These are phyloP conservation scores for Nettapus auritus DNA, from an alignment of 2,113 vertebrate species.

Conservation along the genomic window DNA sequence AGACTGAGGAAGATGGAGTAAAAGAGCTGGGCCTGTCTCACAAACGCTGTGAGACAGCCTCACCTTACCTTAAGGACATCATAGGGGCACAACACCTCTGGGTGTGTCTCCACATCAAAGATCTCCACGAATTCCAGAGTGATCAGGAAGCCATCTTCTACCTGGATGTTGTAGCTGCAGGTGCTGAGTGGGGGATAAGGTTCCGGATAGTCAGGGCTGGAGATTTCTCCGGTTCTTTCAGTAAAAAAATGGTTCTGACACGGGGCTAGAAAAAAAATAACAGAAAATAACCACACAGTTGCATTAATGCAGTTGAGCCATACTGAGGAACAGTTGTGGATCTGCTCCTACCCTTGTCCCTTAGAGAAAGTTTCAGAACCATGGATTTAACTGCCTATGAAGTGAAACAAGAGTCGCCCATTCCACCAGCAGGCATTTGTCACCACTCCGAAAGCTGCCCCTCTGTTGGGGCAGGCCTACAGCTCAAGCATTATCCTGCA, in stretches of 20 bases:
- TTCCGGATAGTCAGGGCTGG: constrained; percentile 78
- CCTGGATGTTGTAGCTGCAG: constrained; percentile 77
- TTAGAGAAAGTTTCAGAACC: background rate
- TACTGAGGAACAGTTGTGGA: background rate
- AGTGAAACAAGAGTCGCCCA: background rate
- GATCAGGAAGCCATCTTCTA: constrained; percentile 80
- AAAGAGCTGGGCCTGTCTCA: background rate
- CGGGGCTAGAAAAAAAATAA: constrained; percentile 65
- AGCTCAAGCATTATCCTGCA: background rate
- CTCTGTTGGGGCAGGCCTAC: background rate
- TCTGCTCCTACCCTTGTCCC: background rate
- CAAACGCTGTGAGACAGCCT: background rate
- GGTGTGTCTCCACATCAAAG: constrained; percentile 80
- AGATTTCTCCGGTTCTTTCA: constrained; percentile 74
- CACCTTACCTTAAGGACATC: constrained; percentile 82
- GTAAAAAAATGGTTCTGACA: constrained; percentile 76
- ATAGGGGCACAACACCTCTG: constrained; percentile 71
- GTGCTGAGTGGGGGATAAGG: constrained; percentile 79
- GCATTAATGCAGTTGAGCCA: background rate
- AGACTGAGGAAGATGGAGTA: background rate
- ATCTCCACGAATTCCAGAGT: constrained; percentile 79
- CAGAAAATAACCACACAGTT: background rate
- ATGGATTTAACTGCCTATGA: accelerated
- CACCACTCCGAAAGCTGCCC: background rate
- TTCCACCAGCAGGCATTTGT: background rate